Conservation (phyloP, 2,113 vertebrate genomes). For the Cyanoramphus novaezelandiae region DNA sequence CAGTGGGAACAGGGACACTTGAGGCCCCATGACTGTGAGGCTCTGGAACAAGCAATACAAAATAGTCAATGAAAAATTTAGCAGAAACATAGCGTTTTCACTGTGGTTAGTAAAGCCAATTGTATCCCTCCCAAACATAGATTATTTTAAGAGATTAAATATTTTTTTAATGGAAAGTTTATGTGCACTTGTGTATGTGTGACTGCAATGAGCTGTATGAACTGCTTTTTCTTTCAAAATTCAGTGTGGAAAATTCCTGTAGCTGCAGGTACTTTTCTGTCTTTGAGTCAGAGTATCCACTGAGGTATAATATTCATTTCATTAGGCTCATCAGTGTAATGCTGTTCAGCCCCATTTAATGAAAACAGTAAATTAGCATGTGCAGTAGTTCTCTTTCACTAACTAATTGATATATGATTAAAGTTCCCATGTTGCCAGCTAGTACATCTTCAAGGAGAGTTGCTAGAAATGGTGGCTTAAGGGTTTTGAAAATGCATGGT, state of each 20-base stretch:
- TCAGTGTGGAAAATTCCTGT: constrained; percentile 18
- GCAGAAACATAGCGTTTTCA: not conserved
- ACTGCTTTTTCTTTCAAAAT: not conserved
- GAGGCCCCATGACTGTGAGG: not conserved
- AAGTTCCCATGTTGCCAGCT: not conserved
- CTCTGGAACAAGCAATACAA: not conserved
- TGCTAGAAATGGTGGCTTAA: not conserved
- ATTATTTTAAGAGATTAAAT: not conserved
- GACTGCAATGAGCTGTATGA: not conserved
- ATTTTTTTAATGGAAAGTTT: not conserved
- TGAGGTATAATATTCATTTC: constrained; percentile 48
- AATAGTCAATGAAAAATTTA: not conserved
- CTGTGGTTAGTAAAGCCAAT: not conserved
- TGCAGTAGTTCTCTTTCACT: constrained; percentile 14
- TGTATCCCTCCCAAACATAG: not conserved
- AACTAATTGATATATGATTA: constrained; percentile 39
- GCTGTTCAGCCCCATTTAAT: constrained; percentile 39
- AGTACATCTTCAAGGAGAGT: constrained; percentile 6
- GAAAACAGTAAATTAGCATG: constrained; percentile 46
- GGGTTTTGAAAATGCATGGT: not conserved
- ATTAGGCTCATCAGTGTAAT: constrained; percentile 53
- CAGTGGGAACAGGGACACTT: not conserved
- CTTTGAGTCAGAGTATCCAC: constrained; percentile 1
- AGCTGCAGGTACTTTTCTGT: constrained; percentile 1
- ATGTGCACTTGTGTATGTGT: not conserved